Base-by-base conservation (phyloP, 2,113 vertebrate species). In the Hippocampus zosterae region DNA sequence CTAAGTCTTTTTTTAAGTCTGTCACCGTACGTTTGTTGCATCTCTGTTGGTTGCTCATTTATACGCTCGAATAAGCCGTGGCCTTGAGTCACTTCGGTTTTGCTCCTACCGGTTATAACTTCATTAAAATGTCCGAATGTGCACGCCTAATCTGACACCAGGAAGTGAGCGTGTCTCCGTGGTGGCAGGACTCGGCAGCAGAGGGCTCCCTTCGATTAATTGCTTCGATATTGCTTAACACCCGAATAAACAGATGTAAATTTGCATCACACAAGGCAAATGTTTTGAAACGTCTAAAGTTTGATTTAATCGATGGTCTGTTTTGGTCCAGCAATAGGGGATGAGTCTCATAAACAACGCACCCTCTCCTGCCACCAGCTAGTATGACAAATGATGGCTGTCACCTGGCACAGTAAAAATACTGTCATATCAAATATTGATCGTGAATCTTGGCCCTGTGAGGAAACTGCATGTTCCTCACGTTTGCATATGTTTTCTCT, bases 161-260 rank as follows among this genome's bases (percentile, higher is more conserved):
- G 60, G 10, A 61, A 23, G 5, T 41, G 57, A 21, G 18, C 21
- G 46, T 66, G 37, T 60, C 44, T 68, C 63, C 53, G 27, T 63
- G 44, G 50, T 63, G 53, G 70, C 53, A 70, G 25, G 37, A 69
- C 18, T 71, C 66, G 55, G 76, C 82, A 81, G 79, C 63, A 82
- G 81, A 82, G 74, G 79, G 82, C 46, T 79, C 75, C 52, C 57
- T 75, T 79, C 11, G 40, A 65, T 16, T 44, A 44, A 44, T 37
- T 53, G 12, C 72, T 70, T 76, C 72, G 41, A 42, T 71, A 76
- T 2, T 63, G 23, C 19, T 48, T 53, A 59, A 29, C 67, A 71
- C 27, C 29, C 62, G 53, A 76, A 53, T 19, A 8, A 53, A n/a
- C 18, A n/a, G 19, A 21, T 53, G n/a, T 53, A 21, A 19, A 53